Conservation (phyloP, 1,140 invertebrate genomes). For the Ips nitidus region DNA sequence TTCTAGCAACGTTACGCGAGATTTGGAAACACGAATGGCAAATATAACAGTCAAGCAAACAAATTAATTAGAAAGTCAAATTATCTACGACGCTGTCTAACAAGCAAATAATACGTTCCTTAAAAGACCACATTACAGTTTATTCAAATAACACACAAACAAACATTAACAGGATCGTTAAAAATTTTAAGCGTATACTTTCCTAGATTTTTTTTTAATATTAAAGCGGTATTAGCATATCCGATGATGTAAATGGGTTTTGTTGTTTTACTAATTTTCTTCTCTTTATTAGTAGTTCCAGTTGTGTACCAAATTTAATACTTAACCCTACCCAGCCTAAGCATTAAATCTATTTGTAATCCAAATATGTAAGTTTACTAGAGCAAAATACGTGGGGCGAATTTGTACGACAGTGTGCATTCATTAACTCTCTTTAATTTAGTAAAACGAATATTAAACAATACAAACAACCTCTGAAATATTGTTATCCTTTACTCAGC, state of each 20-base stretch:
- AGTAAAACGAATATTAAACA: slow-evolving; percentile 30
- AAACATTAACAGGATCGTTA: slow-evolving; percentile 22
- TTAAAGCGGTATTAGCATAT: neutral
- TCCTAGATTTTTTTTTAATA: slow-evolving; percentile 2
- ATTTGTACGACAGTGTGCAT: slow-evolving; percentile 42
- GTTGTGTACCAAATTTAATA: no score
- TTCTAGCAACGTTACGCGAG: neutral
- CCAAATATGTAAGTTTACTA: slow-evolving; percentile 5
- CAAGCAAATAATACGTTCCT: slow-evolving; percentile 12
- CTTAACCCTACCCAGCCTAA: neutral
- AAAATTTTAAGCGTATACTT: slow-evolving; percentile 13
- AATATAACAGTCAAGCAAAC: neutral
- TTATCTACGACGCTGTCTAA: slow-evolving; percentile 5
- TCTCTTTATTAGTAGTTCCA: no score
- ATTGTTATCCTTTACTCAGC: no score
- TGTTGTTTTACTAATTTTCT: no score
- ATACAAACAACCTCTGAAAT: no score
- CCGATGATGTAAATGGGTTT: no score
- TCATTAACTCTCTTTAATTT: slow-evolving; percentile 43
- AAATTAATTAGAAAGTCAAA: slow-evolving; percentile 23
- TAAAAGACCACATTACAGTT: slow-evolving; percentile 20
- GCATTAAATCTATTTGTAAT: slow-evolving; percentile 3
- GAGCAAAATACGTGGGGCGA: slow-evolving; percentile 16
- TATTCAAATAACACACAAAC: slow-evolving; percentile 18
- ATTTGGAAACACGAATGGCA: neutral